These are phyloP conservation scores for Aselliscus stoliczkanus DNA, from an alignment of 2,797 vertebrate genomes.

Conservation along the genomic window DNA sequence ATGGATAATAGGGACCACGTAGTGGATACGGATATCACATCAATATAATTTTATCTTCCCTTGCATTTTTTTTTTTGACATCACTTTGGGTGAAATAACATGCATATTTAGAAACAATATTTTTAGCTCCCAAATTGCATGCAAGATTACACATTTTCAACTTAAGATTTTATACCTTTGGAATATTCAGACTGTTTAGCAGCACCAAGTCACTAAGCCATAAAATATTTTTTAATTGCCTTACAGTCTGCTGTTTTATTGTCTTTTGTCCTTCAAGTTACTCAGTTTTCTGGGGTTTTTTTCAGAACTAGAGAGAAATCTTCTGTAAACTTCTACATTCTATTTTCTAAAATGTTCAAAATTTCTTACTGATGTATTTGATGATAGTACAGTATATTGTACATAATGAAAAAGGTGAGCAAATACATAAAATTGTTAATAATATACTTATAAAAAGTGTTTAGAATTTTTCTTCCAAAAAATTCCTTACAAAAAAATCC, in stretches of 20 bases:
- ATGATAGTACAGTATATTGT: background rate
- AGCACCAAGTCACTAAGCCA: background rate
- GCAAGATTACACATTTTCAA: background rate
- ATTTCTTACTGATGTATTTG: background rate
- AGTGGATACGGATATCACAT: background rate
- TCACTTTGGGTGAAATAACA: background rate
- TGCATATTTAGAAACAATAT: background rate
- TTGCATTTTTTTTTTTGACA: background rate
- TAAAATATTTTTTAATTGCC: background rate
- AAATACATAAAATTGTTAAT: background rate
- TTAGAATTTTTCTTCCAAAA: too few species aligned
- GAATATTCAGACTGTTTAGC: background rate
- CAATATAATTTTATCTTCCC: background rate
- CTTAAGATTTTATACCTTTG: background rate
- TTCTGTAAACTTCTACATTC: background rate
- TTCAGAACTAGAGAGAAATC: background rate
- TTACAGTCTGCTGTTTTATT: background rate
- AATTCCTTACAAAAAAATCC: background rate
- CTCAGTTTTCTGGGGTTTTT: background rate
- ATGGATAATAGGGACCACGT: background rate
- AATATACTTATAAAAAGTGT: background rate
- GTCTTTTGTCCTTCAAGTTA: background rate
- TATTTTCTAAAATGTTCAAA: background rate
- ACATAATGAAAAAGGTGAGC: background rate
- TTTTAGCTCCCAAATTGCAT: slow-evolving; percentile 13